A percentile compares a stretch with the other conserved stretches of the same genome.
These are phyloP conservation scores for Micrastur ruficollis DNA, from an alignment of 2,797 vertebrate species.

Conservation along the genomic window DNA sequence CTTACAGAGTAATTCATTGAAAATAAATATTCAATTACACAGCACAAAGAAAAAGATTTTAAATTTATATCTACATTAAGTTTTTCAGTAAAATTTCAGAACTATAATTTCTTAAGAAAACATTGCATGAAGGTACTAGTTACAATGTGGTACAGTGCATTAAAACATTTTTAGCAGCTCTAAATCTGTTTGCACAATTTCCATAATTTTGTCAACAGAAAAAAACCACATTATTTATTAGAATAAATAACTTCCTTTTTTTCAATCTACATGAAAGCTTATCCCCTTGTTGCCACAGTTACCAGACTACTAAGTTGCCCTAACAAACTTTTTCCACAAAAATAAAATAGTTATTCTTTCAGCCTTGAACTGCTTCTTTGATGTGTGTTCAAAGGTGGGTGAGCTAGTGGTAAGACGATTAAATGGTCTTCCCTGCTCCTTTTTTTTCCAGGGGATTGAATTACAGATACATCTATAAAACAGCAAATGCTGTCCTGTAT, in stretches of 20 bases:
- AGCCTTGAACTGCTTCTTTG: conserved; percentile 39
- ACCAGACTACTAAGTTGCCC: background rate
- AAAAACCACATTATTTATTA: background rate
- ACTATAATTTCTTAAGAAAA: background rate
- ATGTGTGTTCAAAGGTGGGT: conserved; percentile 52
- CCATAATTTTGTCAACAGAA: conserved; percentile 35
- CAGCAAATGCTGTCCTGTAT: background rate
- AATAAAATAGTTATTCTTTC: background rate
- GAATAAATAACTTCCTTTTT: background rate
- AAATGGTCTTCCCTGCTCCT: conserved; percentile 7
- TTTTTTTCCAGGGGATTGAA: background rate
- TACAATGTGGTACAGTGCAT: background rate
- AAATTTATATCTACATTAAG: background rate
- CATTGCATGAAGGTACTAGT: background rate
- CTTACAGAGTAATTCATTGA: background rate
- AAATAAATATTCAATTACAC: background rate
- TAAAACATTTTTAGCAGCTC: conserved; percentile 2
- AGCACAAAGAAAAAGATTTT: background rate
- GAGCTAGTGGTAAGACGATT: conserved; percentile 11
- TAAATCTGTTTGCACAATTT: background rate
- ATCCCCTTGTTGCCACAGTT: conserved; percentile 46
- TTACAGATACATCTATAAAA: background rate
- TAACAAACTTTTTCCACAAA: conserved; percentile 24
- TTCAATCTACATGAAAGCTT: conserved; percentile 27
- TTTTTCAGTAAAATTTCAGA: background rate